These are phyloP conservation scores for Argynnis bischoffii DNA, from an alignment of 2,888 invertebrate species.

Conservation along the genomic window DNA sequence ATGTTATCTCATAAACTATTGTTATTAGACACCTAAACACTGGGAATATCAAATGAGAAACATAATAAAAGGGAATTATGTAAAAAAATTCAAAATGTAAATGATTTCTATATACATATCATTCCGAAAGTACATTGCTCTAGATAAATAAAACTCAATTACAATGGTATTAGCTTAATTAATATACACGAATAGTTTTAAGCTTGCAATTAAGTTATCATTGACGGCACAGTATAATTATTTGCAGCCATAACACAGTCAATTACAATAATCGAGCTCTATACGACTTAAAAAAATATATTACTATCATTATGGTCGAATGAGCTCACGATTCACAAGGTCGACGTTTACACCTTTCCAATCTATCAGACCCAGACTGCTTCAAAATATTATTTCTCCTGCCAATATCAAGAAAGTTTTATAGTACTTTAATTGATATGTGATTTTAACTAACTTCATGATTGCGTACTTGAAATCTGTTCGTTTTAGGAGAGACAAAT, in stretches of 20 bases:
- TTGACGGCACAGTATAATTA: conserved; percentile 20
- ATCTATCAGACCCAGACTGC: conserved; percentile 33
- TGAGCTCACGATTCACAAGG: conserved; percentile 40
- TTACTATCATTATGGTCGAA: conserved; percentile 37
- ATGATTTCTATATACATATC: no score
- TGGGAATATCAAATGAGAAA: no score
- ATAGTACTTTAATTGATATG: conserved; percentile 56
- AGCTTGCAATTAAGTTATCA: conserved; percentile 23
- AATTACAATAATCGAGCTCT: conserved; percentile 40
- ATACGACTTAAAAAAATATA: conserved; percentile 38
- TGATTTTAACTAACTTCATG: conserved; percentile 48
- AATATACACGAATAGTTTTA: conserved; percentile 3
- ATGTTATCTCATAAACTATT: no score
- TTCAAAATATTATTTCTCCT: conserved; percentile 31
- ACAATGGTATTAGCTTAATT: background rate
- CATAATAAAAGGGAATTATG: no score
- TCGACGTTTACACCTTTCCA: conserved; percentile 40
- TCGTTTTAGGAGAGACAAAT: conserved; percentile 4
- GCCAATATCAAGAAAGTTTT: conserved; percentile 33
- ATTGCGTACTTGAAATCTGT: conserved; percentile 24
- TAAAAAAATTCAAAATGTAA: no score
- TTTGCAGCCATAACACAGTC: conserved; percentile 39
- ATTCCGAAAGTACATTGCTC: no score
- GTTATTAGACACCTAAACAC: no score
- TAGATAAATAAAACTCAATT: no score